Percentiles rank a stretch among this genome's conserved stretches.
Conservation (phyloP, 2,113 vertebrate species). For the Hydrochoerus hydrochaeris region DNA sequence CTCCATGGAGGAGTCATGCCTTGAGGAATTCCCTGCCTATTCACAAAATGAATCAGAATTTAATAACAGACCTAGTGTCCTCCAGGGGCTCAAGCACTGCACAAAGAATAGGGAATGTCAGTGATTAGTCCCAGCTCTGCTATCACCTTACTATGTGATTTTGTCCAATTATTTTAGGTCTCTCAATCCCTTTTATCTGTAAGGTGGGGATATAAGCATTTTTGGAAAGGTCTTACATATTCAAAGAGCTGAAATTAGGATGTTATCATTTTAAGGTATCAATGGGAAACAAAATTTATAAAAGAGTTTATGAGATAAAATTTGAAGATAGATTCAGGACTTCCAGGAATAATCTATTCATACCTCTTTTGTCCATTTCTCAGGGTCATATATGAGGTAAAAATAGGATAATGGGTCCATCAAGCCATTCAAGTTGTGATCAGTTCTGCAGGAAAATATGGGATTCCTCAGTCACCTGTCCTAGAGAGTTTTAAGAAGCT, state of each 20-base stretch:
- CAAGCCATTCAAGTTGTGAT: neutral
- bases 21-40: neutral
- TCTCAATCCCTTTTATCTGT: neutral
- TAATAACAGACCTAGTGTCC: neutral
- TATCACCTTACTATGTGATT: neutral
- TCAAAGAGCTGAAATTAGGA: neutral
- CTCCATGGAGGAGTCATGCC: neutral
- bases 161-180: neutral
- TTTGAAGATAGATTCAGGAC: neutral
- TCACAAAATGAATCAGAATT: neutral
- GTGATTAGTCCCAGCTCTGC: neutral
- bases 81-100: neutral
- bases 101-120: neutral
- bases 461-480: neutral
- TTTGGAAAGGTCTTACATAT: neutral
- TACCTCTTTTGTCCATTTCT: neutral
- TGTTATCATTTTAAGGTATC: neutral
- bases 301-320: neutral
- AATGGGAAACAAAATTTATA: neutral
- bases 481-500: neutral
- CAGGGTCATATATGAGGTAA: neutral
- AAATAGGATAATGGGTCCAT: neutral
- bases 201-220: neutral
- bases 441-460: neutral
- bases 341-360: neutral